Base-by-base conservation (phyloP, 2,888 invertebrate genomes). In the Drosophila borborema region DNA sequence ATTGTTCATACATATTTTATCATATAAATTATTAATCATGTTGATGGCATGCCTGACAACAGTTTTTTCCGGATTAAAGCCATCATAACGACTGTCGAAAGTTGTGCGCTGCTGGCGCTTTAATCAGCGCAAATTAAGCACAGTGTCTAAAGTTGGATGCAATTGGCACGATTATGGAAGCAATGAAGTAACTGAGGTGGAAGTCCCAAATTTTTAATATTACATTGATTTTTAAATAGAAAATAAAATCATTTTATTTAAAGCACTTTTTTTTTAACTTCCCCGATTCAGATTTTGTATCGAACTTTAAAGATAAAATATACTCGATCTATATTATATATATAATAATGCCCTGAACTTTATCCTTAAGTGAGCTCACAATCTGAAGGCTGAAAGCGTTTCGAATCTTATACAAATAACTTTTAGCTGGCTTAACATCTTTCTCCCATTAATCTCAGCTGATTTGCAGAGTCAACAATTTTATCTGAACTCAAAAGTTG, bases 1-100 rank as follows among this genome's bases (percentile, higher is more conserved):
- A 83, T 86, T 77, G 68, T 74, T 72, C 74, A 86, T 81, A 75
- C 74, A 87, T 84, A 81, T 69, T 72, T 81, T 68, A 86, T 67
- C 72, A 84, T 78, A 89, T 84, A 71, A 86, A 84, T 84, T 81
- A 81, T 75, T 46, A 70, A 83, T 85, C 83, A 69, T 64, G 64
- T 61, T 56, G 46, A 55, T 68, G 59, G 55, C 81, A 76, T 73
- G 87, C 63, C 69, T 54, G 60, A 36, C 40, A 38, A 18, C 45
- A n/a, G 28, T 45, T 46, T 63, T 63, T 28, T 28, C n/a, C 20
- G 60, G 45, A 65, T 60, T 46, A 49, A 65, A 62, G 43, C 45
- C 60, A 64, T 51, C 45, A 56, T 56, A 68, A 69, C 64, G 72
- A 69, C 67, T 84, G 73, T 74, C 86, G 74, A 88, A 75, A 78